phyloP scores from a whole-genome alignment of 2,797 vertebrate species.

The Anniella stebbinsi region DNA sequence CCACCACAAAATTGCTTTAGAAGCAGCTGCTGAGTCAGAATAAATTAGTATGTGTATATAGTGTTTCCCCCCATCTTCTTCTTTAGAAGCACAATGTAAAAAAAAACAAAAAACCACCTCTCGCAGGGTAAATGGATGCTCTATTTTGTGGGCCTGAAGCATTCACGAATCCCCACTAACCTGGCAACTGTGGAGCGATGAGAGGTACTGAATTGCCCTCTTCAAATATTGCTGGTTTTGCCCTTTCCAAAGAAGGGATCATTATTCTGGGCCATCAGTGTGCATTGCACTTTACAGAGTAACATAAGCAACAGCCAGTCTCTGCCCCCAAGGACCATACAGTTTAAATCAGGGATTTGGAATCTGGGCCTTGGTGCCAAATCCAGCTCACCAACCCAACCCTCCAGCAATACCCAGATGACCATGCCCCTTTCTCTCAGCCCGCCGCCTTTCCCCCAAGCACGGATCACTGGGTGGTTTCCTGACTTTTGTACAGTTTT shows the following conservation, averaged over 20 bases:
- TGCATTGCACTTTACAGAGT: background rate
- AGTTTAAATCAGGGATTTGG: background rate
- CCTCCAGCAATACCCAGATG: too few species aligned
- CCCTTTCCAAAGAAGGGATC: background rate
- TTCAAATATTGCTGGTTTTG: background rate
- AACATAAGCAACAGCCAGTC: background rate
- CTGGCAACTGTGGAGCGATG: slow-evolving; percentile 24
- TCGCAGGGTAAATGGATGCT: slow-evolving; percentile 46
- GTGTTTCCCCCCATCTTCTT: slow-evolving; percentile 25
- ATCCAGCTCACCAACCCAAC: too few species aligned
- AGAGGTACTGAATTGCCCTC: background rate
- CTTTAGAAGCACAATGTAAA: slow-evolving; percentile 61
- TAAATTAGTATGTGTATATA: slow-evolving; percentile 51
- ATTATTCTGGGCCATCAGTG: background rate
- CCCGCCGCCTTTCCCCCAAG: too few species aligned
- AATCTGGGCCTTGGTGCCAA: too few species aligned
- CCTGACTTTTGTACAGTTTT: too few species aligned
- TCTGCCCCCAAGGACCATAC: background rate
- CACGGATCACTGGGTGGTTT: too few species aligned
- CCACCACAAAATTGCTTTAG: slow-evolving; percentile 67
- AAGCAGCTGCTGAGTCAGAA: slow-evolving; percentile 74
- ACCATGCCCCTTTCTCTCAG: too few species aligned
- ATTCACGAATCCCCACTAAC: slow-evolving; percentile 53
- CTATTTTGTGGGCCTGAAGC: slow-evolving; percentile 56
- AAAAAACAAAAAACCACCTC: background rate